Conservation (phyloP, 1,140 invertebrate genomes). For the Drosophila varians region DNA sequence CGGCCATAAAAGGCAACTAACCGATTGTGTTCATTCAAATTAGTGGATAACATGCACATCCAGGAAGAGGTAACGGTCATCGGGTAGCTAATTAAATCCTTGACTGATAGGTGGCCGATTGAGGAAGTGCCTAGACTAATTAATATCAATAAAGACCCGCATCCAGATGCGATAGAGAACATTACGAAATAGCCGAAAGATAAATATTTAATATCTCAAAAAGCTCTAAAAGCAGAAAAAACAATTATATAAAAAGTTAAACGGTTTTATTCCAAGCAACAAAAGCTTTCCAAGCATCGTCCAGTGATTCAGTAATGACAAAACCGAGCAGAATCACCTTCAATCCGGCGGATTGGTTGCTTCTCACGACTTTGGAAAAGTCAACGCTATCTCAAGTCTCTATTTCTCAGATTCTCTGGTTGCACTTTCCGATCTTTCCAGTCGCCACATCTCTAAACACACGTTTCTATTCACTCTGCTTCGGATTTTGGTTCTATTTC, state of each 20-base stretch:
- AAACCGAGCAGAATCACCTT: constrained; percentile 58
- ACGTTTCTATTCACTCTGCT: not conserved
- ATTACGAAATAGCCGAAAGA: constrained; percentile 35
- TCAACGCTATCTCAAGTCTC: constrained; percentile 45
- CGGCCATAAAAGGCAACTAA: constrained; percentile 31
- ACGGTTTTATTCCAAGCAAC: constrained; percentile 38
- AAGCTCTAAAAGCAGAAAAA: constrained; percentile 41
- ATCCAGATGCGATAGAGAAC: constrained; percentile 1
- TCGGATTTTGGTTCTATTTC: constrained; percentile 4
- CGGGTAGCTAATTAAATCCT: constrained; percentile 37
- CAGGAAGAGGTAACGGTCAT: constrained; percentile 63
- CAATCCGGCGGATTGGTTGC: constrained; percentile 40
- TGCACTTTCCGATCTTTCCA: constrained; percentile 34
- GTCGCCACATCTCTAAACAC: not conserved
- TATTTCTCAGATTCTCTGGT: constrained; percentile 19
- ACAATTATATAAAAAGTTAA: constrained; percentile 51
- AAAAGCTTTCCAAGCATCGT: constrained; percentile 59
- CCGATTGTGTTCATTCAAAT: constrained; percentile 56
- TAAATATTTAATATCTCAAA: constrained; percentile 35
- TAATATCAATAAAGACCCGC: constrained; percentile 14
- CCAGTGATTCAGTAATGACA: constrained; percentile 41
- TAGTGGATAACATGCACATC: constrained; percentile 39
- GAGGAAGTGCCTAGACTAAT: constrained; percentile 31
- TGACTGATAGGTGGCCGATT: constrained; percentile 15
- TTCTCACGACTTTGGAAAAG: constrained; percentile 63